Conservation (phyloP, 2,888 invertebrate species). For the Lasioglossum marginatum region DNA sequence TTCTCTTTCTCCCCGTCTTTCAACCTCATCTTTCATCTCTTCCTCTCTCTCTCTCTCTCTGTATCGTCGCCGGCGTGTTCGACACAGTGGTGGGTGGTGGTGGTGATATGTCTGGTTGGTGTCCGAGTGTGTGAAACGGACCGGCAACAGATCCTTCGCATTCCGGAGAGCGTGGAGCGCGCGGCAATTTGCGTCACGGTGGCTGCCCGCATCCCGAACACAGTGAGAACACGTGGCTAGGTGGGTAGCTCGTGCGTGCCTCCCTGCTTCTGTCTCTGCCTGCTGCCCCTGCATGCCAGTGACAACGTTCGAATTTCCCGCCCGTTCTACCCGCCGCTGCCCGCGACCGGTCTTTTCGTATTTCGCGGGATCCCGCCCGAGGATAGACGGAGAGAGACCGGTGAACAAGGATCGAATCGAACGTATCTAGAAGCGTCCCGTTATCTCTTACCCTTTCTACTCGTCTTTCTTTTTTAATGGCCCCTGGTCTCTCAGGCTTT, state of each 20-base stretch:
- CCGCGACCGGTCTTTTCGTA: conserved; percentile 47
- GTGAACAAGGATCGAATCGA: background rate
- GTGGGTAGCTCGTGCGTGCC: conserved; percentile 53
- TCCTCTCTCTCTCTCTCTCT: background rate
- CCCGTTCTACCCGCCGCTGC: conserved; percentile 22
- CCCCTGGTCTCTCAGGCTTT: conserved; percentile 47
- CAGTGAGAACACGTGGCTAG: conserved; percentile 53
- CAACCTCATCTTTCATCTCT: background rate
- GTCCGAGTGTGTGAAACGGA: conserved; percentile 37
- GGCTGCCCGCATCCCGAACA: conserved; percentile 61
- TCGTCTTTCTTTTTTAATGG: background rate
- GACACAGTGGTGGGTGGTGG: conserved; percentile 25
- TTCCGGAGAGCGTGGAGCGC: conserved; percentile 54
- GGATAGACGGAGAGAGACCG: background rate
- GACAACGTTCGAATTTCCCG: conserved; percentile 62
- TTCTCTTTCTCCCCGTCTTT: background rate
- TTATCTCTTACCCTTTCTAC: background rate
- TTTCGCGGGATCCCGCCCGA: conserved; percentile 52
- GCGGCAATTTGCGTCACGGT: conserved; percentile 61
- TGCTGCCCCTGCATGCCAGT: conserved; percentile 10
- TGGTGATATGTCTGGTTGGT: conserved; percentile 27
- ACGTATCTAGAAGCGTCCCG: background rate
- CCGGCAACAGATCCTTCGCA: conserved; percentile 51
- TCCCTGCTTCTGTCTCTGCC: background rate
- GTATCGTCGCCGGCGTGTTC: conserved; percentile 10